phyloP scores from a whole-genome alignment of 2,888 invertebrate species.

The Prosapia bicincta region DNA sequence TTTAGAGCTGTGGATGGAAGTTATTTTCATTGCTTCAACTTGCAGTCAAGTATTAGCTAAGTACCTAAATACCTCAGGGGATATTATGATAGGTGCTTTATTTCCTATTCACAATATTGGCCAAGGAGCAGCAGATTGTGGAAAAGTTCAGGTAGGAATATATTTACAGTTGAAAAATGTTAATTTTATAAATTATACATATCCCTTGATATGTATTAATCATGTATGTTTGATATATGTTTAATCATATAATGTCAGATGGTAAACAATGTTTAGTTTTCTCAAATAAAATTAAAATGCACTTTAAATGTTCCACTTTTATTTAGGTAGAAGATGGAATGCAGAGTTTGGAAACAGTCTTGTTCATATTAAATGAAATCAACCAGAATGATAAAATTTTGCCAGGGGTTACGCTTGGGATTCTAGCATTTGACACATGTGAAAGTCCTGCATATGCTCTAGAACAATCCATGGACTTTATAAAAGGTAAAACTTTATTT shows the following conservation, averaged over 20 bases:
- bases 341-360: constrained; percentile 65
- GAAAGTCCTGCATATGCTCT: constrained; percentile 64
- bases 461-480: constrained; percentile 65
- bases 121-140: constrained; percentile 38
- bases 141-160: constrained; percentile 18
- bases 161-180: too few species aligned
- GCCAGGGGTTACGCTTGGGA: constrained; percentile 60
- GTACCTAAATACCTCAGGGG: constrained; percentile 46
- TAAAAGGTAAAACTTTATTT: constrained; percentile 48
- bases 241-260: too few species aligned
- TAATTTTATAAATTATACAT: too few species aligned
- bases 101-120: constrained; percentile 66
- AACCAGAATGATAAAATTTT: constrained; percentile 56
- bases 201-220: too few species aligned
- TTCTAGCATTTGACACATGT: constrained; percentile 59
- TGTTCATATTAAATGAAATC: constrained; percentile 62
- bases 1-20: neutral
- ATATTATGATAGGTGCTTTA: constrained; percentile 63
- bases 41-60: neutral
- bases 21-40: neutral
- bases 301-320: too few species aligned
- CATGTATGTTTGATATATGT: too few species aligned
- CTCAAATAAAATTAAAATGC: too few species aligned
- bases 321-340: constrained; percentile 65
- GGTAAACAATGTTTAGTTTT: too few species aligned